Evolutionary conservation across 2,113 vertebrate genomes (phyloP).

Genomic region (Sitta europaea): DNA sequence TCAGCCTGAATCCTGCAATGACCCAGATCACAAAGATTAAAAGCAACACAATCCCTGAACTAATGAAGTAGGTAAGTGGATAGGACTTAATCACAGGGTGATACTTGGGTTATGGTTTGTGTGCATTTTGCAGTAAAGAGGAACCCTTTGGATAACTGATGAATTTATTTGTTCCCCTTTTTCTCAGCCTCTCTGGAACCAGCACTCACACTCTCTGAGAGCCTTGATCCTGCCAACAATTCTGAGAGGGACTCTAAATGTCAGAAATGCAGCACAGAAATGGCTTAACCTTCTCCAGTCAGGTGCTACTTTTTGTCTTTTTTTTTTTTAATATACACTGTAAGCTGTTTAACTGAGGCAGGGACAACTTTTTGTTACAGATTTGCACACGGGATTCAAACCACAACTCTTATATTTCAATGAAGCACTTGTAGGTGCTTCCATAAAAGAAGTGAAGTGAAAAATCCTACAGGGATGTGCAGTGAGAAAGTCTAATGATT

Average conservation of each 20-base stretch:
- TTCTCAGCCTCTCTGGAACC: neutral
- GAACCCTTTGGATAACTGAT: neutral
- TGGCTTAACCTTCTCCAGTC: neutral
- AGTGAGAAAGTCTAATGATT: neutral
- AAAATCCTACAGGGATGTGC: neutral
- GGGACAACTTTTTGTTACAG: neutral
- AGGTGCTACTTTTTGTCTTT: neutral
- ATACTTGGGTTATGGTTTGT: neutral
- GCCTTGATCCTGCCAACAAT: neutral
- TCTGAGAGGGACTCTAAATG: neutral
- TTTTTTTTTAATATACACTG: neutral
- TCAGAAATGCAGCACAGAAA: neutral
- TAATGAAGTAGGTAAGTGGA: conserved; percentile 20
- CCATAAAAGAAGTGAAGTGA: neutral
- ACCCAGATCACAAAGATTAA: conserved; percentile 48
- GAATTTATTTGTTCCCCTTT: neutral
- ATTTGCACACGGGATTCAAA: neutral
- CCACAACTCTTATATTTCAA: neutral
- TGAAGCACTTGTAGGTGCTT: neutral
- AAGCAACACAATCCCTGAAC: neutral
- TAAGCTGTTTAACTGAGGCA: neutral
- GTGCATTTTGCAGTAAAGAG: neutral
- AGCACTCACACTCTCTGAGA: neutral
- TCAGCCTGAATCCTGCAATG: conserved; percentile 4
- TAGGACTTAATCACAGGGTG: neutral